phyloP scores from a whole-genome alignment of 2,888 invertebrate genomes.

The Epsilonema sp. region DNA sequence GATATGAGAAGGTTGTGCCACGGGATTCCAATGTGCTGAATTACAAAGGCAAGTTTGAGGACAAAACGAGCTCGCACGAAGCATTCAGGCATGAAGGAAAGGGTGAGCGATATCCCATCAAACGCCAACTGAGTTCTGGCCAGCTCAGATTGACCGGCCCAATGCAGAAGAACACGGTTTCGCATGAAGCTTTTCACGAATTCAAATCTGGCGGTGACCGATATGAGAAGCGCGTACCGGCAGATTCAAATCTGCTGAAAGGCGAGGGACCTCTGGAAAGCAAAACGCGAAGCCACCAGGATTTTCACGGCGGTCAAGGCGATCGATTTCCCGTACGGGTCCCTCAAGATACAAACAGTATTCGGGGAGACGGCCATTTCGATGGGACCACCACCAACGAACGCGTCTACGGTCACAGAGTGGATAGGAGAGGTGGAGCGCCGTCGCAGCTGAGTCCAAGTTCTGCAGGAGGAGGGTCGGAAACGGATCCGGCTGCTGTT shows the following conservation, averaged over 20 bases:
- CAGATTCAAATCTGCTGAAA: background rate
- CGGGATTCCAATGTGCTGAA: constrained; percentile 1
- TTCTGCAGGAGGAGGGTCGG: no score
- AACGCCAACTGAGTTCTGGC: background rate
- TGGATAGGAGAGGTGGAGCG: no score
- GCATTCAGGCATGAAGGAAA: background rate
- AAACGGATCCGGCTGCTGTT: no score
- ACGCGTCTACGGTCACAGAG: no score
- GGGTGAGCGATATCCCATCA: background rate
- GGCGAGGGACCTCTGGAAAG: background rate
- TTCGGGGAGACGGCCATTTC: background rate
- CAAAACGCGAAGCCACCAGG: background rate
- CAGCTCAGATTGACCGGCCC: background rate
- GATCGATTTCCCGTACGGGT: background rate
- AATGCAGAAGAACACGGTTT: background rate
- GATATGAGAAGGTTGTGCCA: background rate
- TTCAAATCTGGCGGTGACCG: background rate
- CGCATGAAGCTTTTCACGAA: background rate
- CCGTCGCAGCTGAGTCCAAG: no score
- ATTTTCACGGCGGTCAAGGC: background rate
- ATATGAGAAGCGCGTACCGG: background rate
- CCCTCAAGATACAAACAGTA: no score
- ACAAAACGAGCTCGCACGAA: background rate
- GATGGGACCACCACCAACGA: background rate
- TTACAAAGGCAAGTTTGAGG: background rate